Conservation (phyloP, 2,888 invertebrate species). For the Phymatocera aterrima region DNA sequence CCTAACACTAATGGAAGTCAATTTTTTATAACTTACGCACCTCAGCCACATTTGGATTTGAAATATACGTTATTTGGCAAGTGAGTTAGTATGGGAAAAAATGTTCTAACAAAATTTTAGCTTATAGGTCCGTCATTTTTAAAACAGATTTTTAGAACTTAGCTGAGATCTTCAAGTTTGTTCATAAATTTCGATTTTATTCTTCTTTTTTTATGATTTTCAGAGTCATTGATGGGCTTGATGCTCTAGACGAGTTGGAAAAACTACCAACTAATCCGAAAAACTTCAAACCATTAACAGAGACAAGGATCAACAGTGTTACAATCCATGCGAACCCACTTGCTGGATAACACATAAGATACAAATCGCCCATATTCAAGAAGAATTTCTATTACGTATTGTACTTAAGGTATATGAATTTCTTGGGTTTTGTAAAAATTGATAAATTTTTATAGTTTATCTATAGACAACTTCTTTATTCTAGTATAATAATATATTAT, state of each 20-base stretch:
- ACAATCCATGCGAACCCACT: slow-evolving; percentile 99
- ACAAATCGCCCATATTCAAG: too few relatives aligned
- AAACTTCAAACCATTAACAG: slow-evolving; percentile 90
- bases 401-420: too few relatives aligned
- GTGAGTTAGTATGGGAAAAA: too few relatives aligned
- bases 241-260: slow-evolving; percentile 96
- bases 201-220: slow-evolving; percentile 65
- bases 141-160: neutral
- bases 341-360: slow-evolving; percentile 84
- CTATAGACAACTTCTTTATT: too few relatives aligned
- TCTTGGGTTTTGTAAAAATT: too few relatives aligned
- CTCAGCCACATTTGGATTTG: slow-evolving; percentile 96
- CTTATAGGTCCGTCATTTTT: too few relatives aligned
- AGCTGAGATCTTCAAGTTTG: neutral
- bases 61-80: slow-evolving; percentile 98
- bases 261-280: slow-evolving; percentile 96
- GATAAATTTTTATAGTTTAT: too few relatives aligned
- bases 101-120: slow-evolving; percentile 18
- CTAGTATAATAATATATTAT: too few relatives aligned
- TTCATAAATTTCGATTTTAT: neutral
- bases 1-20: slow-evolving; percentile 98
- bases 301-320: slow-evolving; percentile 90
- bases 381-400: too few relatives aligned
- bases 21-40: slow-evolving; percentile 96
- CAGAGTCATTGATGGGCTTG: slow-evolving; percentile 98